These are phyloP conservation scores for Tenthredo amoena DNA, from an alignment of 2,888 invertebrate species.

Conservation along the genomic window DNA sequence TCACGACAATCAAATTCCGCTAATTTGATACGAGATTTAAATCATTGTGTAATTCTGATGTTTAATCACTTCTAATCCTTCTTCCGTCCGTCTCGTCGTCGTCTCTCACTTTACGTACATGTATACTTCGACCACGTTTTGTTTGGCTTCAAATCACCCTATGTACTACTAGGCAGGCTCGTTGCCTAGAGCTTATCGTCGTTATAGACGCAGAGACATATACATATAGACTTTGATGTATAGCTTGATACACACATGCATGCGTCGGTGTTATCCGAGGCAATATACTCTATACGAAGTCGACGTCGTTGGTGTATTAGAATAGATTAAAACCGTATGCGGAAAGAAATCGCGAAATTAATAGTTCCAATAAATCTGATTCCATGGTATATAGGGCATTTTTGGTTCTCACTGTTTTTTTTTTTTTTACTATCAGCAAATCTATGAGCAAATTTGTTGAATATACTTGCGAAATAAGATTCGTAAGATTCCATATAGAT, in stretches of 20 bases:
- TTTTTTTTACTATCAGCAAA: background rate
- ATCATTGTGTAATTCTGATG: background rate
- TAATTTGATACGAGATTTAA: constrained; percentile 1
- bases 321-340: background rate
- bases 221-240: background rate
- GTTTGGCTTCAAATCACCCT: constrained; percentile 34
- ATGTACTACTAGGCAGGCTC: background rate
- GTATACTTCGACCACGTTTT: constrained; percentile 19
- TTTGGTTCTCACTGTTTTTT: background rate
- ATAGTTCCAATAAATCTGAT: background rate
- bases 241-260: background rate
- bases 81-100: background rate
- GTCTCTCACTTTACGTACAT: background rate
- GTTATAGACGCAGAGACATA: background rate
- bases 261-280: background rate
- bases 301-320: background rate
- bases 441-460: background rate
- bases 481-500: background rate
- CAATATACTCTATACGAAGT: background rate
- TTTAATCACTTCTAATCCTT: constrained; percentile 10
- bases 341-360: background rate
- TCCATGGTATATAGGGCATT: background rate
- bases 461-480: background rate
- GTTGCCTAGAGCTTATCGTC: background rate
- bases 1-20: background rate